Evolutionary conservation across 2,797 vertebrate species (phyloP).

Genomic region (Euphonia xanthogaster): DNA sequence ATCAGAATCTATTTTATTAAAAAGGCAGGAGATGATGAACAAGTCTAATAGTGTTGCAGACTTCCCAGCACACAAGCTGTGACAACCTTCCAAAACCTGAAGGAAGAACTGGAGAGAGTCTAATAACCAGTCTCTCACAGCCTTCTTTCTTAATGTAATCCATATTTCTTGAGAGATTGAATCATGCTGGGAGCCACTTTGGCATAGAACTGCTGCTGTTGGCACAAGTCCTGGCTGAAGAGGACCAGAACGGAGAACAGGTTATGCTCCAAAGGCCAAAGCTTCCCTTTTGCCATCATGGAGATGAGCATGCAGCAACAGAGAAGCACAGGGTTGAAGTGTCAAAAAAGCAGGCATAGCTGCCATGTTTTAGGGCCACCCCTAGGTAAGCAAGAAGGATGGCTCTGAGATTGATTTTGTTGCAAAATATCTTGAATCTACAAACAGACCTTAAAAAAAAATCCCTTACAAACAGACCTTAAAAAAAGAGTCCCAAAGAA

Average conservation of each 20-base stretch:
- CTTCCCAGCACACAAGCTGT: not conserved
- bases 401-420: not conserved
- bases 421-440: not conserved
- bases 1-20: not conserved
- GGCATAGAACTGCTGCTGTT: not conserved
- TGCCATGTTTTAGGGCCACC: not conserved
- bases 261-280: not conserved
- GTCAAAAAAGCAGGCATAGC: not conserved
- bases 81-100: not conserved
- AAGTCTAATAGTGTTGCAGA: not conserved
- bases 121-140: rapidly evolving
- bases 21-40: not conserved
- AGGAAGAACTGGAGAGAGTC: not conserved
- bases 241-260: not conserved
- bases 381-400: not conserved
- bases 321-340: not conserved
- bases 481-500: not conserved
- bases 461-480: not conserved
- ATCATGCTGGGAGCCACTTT: not conserved
- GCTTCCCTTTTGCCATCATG: not conserved
- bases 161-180: not conserved
- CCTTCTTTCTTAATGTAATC: not conserved
- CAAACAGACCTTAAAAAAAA: not conserved
- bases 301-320: not conserved
- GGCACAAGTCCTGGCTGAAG: not conserved